Conservation (phyloP, 2,113 vertebrate genomes). For the Oreochromis spilurus region DNA sequence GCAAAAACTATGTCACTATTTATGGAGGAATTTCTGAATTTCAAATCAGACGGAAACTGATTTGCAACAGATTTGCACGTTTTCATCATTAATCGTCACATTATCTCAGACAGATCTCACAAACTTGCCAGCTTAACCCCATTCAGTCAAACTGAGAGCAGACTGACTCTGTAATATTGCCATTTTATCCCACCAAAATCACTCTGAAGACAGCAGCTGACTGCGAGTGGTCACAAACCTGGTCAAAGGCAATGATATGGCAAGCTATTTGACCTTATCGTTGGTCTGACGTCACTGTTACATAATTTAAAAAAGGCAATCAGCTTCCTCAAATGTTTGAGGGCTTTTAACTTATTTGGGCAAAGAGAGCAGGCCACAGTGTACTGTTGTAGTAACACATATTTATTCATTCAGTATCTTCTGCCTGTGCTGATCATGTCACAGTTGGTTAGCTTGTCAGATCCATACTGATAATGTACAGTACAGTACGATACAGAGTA, state of each 20-base stretch:
- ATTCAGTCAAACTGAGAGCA: neutral
- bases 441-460: neutral
- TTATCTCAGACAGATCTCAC: neutral
- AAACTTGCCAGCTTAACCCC: neutral
- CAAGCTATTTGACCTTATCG: neutral
- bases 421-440: neutral
- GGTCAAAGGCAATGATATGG: neutral
- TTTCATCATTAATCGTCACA: neutral
- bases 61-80: neutral
- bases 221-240: neutral
- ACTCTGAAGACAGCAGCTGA: neutral
- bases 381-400: neutral
- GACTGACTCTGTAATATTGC: neutral
- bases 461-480: neutral
- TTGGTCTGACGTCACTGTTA: neutral
- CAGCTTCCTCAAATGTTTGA: neutral
- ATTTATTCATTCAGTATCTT: neutral
- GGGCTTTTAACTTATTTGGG: neutral
- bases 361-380: neutral
- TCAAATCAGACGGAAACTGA: neutral
- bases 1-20: neutral
- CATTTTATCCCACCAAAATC: neutral
- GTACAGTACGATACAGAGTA: neutral
- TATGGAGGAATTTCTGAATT: neutral
- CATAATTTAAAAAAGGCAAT: neutral